Conservation (phyloP, 2,888 invertebrate genomes). For the Vanessa cardui region DNA sequence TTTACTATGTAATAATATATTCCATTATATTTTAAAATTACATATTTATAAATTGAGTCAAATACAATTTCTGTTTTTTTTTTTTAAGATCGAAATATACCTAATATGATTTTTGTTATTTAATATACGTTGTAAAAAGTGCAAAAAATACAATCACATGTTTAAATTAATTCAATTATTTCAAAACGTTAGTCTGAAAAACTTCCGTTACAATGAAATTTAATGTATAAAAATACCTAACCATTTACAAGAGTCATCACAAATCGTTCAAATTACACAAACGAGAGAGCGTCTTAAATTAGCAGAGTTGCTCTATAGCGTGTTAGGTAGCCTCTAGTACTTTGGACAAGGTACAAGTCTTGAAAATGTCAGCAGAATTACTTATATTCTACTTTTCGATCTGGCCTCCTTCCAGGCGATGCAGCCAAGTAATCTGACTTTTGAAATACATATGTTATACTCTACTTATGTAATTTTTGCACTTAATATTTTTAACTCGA, state of each 20-base stretch:
- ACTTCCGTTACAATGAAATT: not conserved
- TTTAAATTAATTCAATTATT: too few species aligned
- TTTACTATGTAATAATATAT: too few species aligned
- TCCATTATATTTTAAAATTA: too few species aligned
- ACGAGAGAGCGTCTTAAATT: not conserved
- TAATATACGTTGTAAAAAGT: too few species aligned
- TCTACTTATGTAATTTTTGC: not conserved
- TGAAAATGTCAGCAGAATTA: constrained; percentile 26
- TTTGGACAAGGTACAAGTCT: constrained; percentile 10
- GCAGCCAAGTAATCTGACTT: constrained; percentile 15
- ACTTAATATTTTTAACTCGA: not conserved
- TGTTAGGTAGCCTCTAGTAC: not conserved
- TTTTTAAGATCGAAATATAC: too few species aligned
- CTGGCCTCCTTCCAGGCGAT: constrained; percentile 32
- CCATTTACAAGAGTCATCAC: not conserved
- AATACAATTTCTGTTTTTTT: too few species aligned
- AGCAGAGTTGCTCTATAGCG: not conserved
- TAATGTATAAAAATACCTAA: not conserved
- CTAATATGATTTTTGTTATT: too few species aligned
- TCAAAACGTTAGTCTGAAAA: not conserved
- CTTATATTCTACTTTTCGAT: constrained; percentile 25
- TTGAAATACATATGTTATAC: constrained; percentile 5
- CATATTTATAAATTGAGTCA: too few species aligned
- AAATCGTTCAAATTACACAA: not conserved
- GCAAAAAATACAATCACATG: too few species aligned